phyloP scores from a whole-genome alignment of 2,888 invertebrate genomes.

The Andricus curvator region DNA sequence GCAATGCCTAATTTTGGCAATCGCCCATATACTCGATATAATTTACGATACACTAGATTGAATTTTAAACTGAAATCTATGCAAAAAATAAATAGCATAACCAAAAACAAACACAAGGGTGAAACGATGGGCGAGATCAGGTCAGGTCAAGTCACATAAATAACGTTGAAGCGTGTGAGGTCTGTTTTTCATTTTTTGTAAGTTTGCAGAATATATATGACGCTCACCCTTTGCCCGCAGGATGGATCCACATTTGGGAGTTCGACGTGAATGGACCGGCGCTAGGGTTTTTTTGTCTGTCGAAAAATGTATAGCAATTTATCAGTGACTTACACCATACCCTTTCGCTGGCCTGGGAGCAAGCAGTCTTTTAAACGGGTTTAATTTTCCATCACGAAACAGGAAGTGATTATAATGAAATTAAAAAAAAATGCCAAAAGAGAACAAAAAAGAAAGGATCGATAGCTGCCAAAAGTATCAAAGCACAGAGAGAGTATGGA shows the following conservation, averaged over 20 bases:
- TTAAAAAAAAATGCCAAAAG: not conserved
- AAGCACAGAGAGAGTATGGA: constrained; percentile 3
- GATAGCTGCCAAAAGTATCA: not conserved
- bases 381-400: constrained; percentile 30
- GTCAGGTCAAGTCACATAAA: constrained; percentile 36
- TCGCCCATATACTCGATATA: too few species aligned
- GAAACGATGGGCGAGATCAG: constrained; percentile 21
- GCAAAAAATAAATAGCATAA: not conserved
- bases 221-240: constrained; percentile 38
- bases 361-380: constrained; percentile 21
- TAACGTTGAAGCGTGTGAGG: constrained; percentile 25
- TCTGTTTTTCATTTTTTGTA: constrained; percentile 20
- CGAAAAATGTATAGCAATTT: constrained; percentile 66
- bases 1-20: too few species aligned
- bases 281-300: constrained; percentile 65
- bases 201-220: constrained; percentile 35
- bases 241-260: constrained; percentile 32
- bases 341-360: constrained; percentile 7
- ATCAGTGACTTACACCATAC: constrained; percentile 62
- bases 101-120: constrained; percentile 24
- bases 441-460: not conserved
- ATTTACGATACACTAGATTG: too few species aligned
- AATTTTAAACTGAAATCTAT: not conserved
- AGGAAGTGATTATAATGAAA: constrained; percentile 8
- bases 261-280: constrained; percentile 68